A percentile compares a stretch with the other conserved stretches of the same genome.
These are phyloP conservation scores for Zophobas morio DNA, from an alignment of 1,140 invertebrate species.

Conservation along the genomic window DNA sequence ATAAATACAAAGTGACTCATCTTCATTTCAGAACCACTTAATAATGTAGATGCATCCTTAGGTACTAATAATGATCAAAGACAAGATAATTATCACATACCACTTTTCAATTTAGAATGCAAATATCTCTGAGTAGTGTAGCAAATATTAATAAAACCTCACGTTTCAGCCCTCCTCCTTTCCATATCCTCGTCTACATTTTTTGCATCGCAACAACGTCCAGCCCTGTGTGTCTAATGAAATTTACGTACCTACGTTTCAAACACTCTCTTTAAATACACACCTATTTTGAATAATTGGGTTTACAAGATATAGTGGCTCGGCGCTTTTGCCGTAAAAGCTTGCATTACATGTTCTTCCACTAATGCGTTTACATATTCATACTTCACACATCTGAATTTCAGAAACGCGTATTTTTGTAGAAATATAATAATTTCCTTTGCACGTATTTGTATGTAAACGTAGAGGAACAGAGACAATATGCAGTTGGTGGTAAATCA, in stretches of 20 bases:
- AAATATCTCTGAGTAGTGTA: slow-evolving; percentile 2
- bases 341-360: slow-evolving; percentile 53
- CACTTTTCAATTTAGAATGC: slow-evolving; percentile 39
- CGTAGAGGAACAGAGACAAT: slow-evolving; percentile 48
- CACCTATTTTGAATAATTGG: slow-evolving; percentile 53
- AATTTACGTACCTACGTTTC: slow-evolving; percentile 40
- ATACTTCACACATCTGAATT: slow-evolving; percentile 46
- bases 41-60: slow-evolving; percentile 21
- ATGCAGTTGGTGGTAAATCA: slow-evolving; percentile 55
- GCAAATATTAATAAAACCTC: slow-evolving; percentile 19
- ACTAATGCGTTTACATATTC: slow-evolving; percentile 54
- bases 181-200: not conserved
- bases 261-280: slow-evolving; percentile 51
- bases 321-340: slow-evolving; percentile 51
- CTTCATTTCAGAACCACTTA: slow-evolving; percentile 20
- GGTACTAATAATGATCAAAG: slow-evolving; percentile 26
- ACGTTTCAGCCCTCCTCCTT: not conserved
- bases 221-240: slow-evolving; percentile 30
- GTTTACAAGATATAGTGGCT: slow-evolving; percentile 51
- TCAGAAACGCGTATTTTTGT: slow-evolving; percentile 21
- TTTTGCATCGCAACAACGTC: slow-evolving; percentile 36
- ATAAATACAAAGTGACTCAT: slow-evolving; percentile 19
- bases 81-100: slow-evolving; percentile 8
- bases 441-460: slow-evolving; percentile 13
- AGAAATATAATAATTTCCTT: slow-evolving; percentile 20